Evolutionary conservation across 92 coral and sea anemone genomes (phyloP), one percentile per base, ranked within the genome.

Genomic region (Porites evermanni): DNA sequence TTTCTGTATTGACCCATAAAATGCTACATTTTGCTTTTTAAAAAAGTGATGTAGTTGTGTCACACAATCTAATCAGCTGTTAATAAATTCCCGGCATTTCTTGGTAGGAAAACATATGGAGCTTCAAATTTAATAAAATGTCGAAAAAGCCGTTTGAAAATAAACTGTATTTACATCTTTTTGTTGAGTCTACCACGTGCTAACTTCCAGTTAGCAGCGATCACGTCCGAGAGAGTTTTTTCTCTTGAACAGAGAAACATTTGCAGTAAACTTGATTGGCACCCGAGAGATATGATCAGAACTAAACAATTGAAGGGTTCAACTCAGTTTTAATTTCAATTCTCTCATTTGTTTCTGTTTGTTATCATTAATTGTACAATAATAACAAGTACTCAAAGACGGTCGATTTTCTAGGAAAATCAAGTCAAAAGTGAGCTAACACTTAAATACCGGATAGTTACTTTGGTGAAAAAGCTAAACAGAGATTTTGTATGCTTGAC

Each of bases 91-190:
- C 56, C 13, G 51, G 26, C 17, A 8, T 24, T 59, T 5, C 51
- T 20, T 6, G 19, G 5, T 8, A 66, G 23, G 54, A 18, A 83
- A 50, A 51, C 79, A 83, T 74, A 83, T 83, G 87, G 87, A 63
- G 26, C 74, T 47, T 20, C 64, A 73, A 72, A 61, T 20, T 14
- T 4, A 60, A 63, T 64, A 51, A 83, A 50, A 47, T 19, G 12
- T 18, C 26, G 47, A 5, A 26, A 54, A 29, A 29, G 19, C 8
- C 18, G 12, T 32, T 70, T 6, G 10, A 20, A 70, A 70, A 32
- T 38, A 56, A 6, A 1, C 69, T 38, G 21, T 19, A 21, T 29
- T 58, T 1, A 12, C 3, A 29, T 70, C 38, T 18, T n/a, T 19
- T 4, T 10, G 53, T 8, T 6, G 23, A 24, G 59, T 38, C 19